Evolutionary conservation across 2,113 vertebrate genomes (phyloP).

Genomic region (Labeo catla): DNA sequence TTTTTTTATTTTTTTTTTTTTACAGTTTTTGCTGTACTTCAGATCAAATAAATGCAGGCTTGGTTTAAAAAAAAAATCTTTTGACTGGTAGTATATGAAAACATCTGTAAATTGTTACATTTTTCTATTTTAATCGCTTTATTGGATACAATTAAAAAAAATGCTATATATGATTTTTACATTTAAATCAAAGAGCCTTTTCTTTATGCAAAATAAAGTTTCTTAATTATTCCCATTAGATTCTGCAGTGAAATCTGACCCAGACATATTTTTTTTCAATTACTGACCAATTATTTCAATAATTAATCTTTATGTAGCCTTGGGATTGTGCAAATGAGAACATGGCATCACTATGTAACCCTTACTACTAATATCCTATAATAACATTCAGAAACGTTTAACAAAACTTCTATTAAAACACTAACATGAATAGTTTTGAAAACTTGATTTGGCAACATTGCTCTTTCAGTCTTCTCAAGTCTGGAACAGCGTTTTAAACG

Average conservation of each 20-base stretch:
- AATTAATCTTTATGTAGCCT: background rate
- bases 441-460: constrained; percentile 8
- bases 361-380: constrained; percentile 7
- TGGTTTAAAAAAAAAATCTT: too few relatives aligned
- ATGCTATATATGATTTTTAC: too few relatives aligned
- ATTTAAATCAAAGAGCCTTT: too few relatives aligned
- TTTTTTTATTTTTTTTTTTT: too few relatives aligned
- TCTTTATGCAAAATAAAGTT: too few relatives aligned
- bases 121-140: too few relatives aligned
- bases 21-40: too few relatives aligned
- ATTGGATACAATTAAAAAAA: too few relatives aligned
- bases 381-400: background rate
- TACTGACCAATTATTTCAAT: background rate
- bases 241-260: background rate
- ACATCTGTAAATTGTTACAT: too few relatives aligned
- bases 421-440: background rate
- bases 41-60: too few relatives aligned
- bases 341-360: constrained; percentile 1
- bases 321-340: constrained; percentile 16
- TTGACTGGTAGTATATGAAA: too few relatives aligned
- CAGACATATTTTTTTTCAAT: background rate
- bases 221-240: background rate
- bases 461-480: background rate
- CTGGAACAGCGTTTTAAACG: background rate
- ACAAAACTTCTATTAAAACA: constrained; percentile 4